Percentiles rank a stretch among this genome's conserved stretches.
phyloP scores from a whole-genome alignment of 2,888 invertebrate genomes.

The Drosophila siamana region DNA sequence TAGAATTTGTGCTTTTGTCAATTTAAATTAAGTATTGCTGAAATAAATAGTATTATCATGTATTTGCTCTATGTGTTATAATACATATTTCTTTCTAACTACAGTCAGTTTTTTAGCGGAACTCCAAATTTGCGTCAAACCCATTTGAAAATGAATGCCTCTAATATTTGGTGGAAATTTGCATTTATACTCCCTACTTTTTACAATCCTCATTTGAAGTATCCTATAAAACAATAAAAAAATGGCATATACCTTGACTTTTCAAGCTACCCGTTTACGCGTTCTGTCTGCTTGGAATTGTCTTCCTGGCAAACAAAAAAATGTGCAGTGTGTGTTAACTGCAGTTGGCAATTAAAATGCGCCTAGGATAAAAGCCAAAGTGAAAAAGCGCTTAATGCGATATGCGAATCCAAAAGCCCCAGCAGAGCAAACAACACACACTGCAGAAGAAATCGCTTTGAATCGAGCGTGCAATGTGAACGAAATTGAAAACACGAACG shows the following conservation, averaged over 20 bases:
- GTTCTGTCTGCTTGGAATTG: conserved; percentile 40
- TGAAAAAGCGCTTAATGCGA: conserved; percentile 50
- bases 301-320: conserved; percentile 17
- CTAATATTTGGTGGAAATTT: not conserved
- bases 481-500: conserved; percentile 51
- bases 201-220: not conserved
- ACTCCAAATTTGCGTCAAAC: not conserved
- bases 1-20: too few relatives aligned
- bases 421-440: conserved; percentile 19
- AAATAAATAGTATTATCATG: not conserved
- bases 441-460: conserved; percentile 17
- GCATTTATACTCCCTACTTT: not conserved
- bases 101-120: too few relatives aligned
- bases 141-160: not conserved
- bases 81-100: too few relatives aligned
- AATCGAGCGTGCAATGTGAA: conserved; percentile 31
- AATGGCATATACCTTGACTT: conserved; percentile 23
- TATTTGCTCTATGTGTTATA: not conserved
- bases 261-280: not conserved
- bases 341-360: conserved; percentile 70
- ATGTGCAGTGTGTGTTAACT: conserved; percentile 26
- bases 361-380: conserved; percentile 56
- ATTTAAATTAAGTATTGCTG: too few relatives aligned
- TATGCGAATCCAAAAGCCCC: conserved; percentile 48
- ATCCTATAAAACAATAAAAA: not conserved